Conservation (phyloP, 2,797 vertebrate genomes). For the Pipistrellus pipistrellus region DNA sequence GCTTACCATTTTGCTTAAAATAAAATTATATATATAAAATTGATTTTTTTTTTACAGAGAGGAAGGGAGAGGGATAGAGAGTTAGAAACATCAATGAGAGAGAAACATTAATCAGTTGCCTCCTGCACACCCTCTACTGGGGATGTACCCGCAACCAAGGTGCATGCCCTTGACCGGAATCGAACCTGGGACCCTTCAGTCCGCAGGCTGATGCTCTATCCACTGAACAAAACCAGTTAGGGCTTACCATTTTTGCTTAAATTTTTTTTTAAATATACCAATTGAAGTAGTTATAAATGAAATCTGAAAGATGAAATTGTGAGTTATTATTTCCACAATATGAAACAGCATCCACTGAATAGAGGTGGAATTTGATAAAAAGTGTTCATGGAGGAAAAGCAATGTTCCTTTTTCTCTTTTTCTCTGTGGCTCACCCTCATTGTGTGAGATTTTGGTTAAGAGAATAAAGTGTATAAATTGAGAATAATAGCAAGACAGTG, state of each 20-base stretch:
- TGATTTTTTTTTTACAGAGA: no score
- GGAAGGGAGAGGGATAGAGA: no score
- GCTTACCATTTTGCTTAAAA: neutral
- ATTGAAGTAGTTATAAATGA: slow-evolving; percentile 45
- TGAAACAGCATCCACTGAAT: slow-evolving; percentile 27
- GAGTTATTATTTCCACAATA: slow-evolving; percentile 29
- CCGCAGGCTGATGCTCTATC: no score
- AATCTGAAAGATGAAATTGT: slow-evolving; percentile 40
- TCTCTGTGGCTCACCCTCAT: neutral
- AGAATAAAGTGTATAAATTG: neutral
- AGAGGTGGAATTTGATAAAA: slow-evolving; percentile 31
- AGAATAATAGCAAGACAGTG: slow-evolving; percentile 51
- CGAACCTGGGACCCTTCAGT: no score
- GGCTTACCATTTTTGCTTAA: neutral
- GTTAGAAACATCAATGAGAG: no score
- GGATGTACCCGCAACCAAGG: no score
- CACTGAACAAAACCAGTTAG: no score
- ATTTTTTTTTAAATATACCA: neutral
- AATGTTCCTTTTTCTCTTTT: slow-evolving; percentile 42
- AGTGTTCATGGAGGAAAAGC: slow-evolving; percentile 31
- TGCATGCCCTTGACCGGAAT: no score
- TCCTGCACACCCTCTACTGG: no score
- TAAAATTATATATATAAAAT: no score
- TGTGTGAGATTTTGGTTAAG: slow-evolving; percentile 9
- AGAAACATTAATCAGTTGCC: no score